Percentiles rank a stretch among this genome's conserved stretches.
phyloP scores from a whole-genome alignment of 1,140 invertebrate species.

The Hycleus cichorii region DNA sequence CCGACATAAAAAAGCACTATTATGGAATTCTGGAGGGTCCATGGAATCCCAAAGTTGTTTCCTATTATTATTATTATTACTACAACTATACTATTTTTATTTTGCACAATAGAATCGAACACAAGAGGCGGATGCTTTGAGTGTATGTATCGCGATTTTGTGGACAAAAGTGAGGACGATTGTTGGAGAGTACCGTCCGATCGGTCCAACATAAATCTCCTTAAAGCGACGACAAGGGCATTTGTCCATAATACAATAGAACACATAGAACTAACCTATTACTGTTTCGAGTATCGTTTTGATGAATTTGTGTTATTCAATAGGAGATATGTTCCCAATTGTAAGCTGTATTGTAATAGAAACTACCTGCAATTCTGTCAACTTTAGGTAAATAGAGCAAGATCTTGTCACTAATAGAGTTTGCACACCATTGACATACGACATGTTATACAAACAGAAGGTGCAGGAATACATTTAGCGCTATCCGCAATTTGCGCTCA shows the following conservation, averaged over 20 bases:
- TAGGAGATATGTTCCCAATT: slow-evolving; percentile 12
- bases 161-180: no score
- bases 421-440: slow-evolving; percentile 36
- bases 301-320: slow-evolving; percentile 19
- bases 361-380: slow-evolving; percentile 23
- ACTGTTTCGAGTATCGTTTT: slow-evolving; percentile 32
- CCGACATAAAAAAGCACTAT: no score
- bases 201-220: slow-evolving; percentile 26
- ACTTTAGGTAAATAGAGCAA: slow-evolving; percentile 30
- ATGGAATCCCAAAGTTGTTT: no score
- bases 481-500: not conserved
- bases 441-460: slow-evolving; percentile 34
- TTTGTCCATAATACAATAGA: slow-evolving; percentile 28
- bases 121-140: no score
- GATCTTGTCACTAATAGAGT: slow-evolving; percentile 39
- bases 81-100: no score
- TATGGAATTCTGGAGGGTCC: no score
- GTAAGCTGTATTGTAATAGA: slow-evolving; percentile 9
- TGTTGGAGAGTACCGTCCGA: no score
- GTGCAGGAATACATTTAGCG: not conserved
- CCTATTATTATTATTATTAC: no score
- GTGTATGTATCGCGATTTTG: no score
- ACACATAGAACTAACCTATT: slow-evolving; percentile 26
- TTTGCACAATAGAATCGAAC: no score
- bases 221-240: slow-evolving; percentile 31